Evolutionary conservation across 2,888 invertebrate species (phyloP).

Genomic region (Pelosia muscerda): DNA sequence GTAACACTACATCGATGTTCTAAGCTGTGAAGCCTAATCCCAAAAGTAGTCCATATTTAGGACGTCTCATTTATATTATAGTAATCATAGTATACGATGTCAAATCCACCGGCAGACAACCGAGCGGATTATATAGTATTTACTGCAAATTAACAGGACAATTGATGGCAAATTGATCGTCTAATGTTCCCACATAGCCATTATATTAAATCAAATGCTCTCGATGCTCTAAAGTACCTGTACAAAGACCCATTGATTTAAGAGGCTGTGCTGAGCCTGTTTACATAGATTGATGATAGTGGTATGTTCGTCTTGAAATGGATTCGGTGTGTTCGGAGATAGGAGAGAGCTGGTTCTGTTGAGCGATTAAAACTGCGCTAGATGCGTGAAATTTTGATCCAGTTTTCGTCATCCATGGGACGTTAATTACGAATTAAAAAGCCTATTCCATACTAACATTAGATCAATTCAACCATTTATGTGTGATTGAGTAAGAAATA

Average conservation of each 20-base stretch:
- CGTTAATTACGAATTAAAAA: too few species aligned
- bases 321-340: slow-evolving; percentile 1
- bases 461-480: too few species aligned
- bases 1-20: too few species aligned
- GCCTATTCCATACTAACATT: too few species aligned
- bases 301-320: slow-evolving; percentile 32
- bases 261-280: slow-evolving; percentile 63
- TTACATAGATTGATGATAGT: slow-evolving; percentile 64
- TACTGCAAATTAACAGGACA: slow-evolving; percentile 82
- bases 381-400: too few species aligned
- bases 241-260: slow-evolving; percentile 83
- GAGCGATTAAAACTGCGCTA: not conserved
- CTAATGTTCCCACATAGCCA: slow-evolving; percentile 78
- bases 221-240: slow-evolving; percentile 69
- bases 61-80: slow-evolving; percentile 14
- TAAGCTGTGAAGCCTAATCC: too few species aligned
- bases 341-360: slow-evolving; percentile 6
- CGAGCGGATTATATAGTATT: slow-evolving; percentile 73
- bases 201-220: slow-evolving; percentile 84
- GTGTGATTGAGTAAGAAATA: too few species aligned
- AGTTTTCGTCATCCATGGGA: too few species aligned
- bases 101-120: slow-evolving; percentile 60
- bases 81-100: slow-evolving; percentile 57
- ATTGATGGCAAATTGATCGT: slow-evolving; percentile 84
- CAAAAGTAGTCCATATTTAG: not conserved